Evolutionary conservation across 2,113 vertebrate genomes (phyloP).

Genomic region (Macrotus californicus): DNA sequence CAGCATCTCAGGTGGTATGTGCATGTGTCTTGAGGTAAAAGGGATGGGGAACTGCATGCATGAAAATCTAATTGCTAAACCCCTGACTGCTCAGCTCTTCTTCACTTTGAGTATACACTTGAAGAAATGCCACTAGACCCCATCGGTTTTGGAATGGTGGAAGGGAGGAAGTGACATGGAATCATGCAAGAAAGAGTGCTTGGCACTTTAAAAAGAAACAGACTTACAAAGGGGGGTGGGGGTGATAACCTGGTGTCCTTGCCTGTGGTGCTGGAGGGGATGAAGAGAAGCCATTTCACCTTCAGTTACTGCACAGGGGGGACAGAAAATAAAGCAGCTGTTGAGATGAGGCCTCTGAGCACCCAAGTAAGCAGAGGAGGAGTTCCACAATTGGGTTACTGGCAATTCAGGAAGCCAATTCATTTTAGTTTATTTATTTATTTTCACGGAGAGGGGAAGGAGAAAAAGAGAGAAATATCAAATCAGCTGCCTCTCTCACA

Average conservation of each 20-base stretch:
- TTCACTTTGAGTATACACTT: not conserved
- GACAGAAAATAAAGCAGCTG: constrained; percentile 10
- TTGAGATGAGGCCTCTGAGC: not conserved
- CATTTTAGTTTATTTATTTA: too few species aligned
- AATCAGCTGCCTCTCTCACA: too few species aligned
- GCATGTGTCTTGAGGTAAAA: not conserved
- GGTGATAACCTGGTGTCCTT: constrained; percentile 90
- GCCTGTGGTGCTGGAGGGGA: constrained; percentile 85
- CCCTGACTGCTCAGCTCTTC: not conserved
- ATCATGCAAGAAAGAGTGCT: accelerated
- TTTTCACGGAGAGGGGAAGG: too few species aligned
- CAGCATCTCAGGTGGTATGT: not conserved
- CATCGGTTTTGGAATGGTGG: not conserved
- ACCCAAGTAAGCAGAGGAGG: not conserved
- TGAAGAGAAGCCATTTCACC: constrained; percentile 93
- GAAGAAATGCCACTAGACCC: too few species aligned
- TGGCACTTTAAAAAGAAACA: not conserved
- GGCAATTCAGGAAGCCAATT: too few species aligned
- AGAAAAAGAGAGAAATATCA: too few species aligned
- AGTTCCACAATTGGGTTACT: too few species aligned
- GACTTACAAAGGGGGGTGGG: constrained; percentile 90
- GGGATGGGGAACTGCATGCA: accelerated
- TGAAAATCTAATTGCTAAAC: not conserved
- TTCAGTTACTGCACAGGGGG: constrained; percentile 85
- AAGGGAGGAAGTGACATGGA: not conserved